Percentiles rank a stretch among this genome's conserved stretches.
Evolutionary conservation across 2,113 vertebrate species (phyloP).

Genomic region (Ceyx cyanopectus): DNA sequence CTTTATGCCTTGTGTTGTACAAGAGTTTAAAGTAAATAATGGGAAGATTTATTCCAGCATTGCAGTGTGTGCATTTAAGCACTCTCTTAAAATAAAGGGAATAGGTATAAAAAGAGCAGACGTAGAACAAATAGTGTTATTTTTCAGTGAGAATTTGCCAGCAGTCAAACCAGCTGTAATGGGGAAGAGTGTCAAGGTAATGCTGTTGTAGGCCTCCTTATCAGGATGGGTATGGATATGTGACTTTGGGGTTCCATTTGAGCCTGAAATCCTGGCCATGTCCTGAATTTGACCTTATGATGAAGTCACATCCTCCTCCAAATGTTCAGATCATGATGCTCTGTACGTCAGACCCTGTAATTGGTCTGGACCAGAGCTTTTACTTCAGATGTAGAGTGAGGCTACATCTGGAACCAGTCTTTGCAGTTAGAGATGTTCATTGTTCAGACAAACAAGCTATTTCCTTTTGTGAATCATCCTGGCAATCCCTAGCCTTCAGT

Average conservation of each 20-base stretch:
- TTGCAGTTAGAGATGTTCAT: neutral
- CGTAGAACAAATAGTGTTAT: neutral
- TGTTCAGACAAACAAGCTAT: conserved; percentile 29
- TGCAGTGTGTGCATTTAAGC: neutral
- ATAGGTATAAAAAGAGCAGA: neutral
- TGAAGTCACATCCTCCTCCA: neutral
- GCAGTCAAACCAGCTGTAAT: neutral
- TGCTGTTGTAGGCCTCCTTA: neutral
- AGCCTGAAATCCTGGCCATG: neutral
- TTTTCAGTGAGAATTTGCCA: neutral
- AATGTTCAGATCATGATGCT: neutral
- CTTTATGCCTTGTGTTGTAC: neutral
- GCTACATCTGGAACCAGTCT: neutral
- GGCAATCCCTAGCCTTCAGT: neutral
- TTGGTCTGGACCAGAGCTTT: neutral
- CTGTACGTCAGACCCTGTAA: neutral
- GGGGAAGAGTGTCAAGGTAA: neutral
- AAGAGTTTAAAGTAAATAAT: neutral
- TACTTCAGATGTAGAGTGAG: neutral
- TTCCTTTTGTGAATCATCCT: conserved; percentile 34
- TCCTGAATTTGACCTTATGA: neutral
- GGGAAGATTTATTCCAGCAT: neutral
- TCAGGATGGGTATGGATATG: neutral
- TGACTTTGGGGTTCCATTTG: neutral
- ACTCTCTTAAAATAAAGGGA: neutral